Evolutionary conservation across 2,888 invertebrate species (phyloP).

Genomic region (Agriotes lineatus): DNA sequence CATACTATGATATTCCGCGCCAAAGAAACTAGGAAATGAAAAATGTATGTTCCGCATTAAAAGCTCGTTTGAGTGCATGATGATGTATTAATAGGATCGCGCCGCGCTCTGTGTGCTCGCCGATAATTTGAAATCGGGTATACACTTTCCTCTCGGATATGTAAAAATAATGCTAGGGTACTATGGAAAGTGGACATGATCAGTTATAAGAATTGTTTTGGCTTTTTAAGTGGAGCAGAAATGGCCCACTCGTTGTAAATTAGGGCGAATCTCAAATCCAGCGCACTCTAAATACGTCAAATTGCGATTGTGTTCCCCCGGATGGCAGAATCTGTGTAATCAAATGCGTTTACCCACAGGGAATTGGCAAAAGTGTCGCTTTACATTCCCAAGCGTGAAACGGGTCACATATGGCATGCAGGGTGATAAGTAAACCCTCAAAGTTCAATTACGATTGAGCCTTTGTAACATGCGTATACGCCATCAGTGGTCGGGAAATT

Average conservation of each 20-base stretch:
- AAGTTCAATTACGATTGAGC: slow-evolving; percentile 7
- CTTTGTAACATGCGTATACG: not conserved
- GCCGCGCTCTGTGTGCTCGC: slow-evolving; percentile 15
- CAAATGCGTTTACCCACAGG: slow-evolving; percentile 12
- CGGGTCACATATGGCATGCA: slow-evolving; percentile 34
- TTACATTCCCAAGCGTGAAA: slow-evolving; percentile 30
- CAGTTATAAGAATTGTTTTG: too few species aligned
- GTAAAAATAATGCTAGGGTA: slow-evolving; percentile 7
- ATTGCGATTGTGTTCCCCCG: too few species aligned
- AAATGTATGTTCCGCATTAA: slow-evolving; percentile 61
- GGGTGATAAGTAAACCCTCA: slow-evolving; percentile 32
- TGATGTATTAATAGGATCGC: slow-evolving; percentile 56
- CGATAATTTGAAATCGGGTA: slow-evolving; percentile 26
- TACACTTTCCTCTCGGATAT: too few species aligned
- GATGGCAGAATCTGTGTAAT: slow-evolving; percentile 7
- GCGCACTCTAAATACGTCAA: too few species aligned
- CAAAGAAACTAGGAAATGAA: slow-evolving; percentile 61
- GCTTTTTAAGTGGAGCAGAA: too few species aligned
- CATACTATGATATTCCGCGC: slow-evolving; percentile 51
- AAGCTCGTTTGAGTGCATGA: slow-evolving; percentile 56
- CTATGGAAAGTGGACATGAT: too few species aligned
- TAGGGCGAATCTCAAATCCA: too few species aligned
- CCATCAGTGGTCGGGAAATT: not conserved
- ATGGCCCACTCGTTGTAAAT: too few species aligned
- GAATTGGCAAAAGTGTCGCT: slow-evolving; percentile 30